Percentiles rank a stretch among this genome's conserved stretches.
Evolutionary conservation across 30 jellyfish, hydroid and myxozoan genomes (phyloP).

Genomic region (Mastigias papua): DNA sequence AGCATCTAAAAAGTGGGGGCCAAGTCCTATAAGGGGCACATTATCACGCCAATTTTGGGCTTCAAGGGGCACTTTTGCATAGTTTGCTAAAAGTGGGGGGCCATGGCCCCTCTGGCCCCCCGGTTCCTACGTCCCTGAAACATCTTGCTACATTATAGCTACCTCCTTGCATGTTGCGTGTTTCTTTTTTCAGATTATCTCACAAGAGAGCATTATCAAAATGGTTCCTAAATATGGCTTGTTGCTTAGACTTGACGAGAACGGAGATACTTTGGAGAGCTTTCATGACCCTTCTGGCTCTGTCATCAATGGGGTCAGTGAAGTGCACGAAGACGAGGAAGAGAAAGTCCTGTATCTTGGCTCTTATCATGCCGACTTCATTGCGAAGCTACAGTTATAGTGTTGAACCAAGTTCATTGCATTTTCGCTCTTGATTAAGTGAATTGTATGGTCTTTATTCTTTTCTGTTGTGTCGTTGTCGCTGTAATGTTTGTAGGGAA

Average conservation of each 20-base stretch:
- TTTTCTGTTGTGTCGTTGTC: not conserved
- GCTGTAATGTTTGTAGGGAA: not conserved
- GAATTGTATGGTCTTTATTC: not conserved
- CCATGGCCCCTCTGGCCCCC: too few species aligned
- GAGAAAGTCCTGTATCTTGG: constrained; percentile 86
- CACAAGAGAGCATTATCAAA: constrained; percentile 81
- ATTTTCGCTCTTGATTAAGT: not conserved
- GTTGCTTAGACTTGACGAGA: constrained; percentile 80
- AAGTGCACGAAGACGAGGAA: constrained; percentile 88
- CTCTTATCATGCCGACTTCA: constrained; percentile 83
- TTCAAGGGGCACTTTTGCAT: too few species aligned
- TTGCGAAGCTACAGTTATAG: constrained; percentile 79
- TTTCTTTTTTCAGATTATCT: constrained; percentile 78
- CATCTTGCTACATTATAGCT: too few species aligned
- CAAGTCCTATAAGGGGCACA: too few species aligned
- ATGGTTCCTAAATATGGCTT: constrained; percentile 89
- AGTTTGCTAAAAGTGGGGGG: too few species aligned
- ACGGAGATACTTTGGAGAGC: constrained; percentile 86
- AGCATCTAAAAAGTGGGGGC: too few species aligned
- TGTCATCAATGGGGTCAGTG: constrained; percentile 81
- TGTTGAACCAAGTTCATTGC: not conserved
- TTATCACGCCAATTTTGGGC: too few species aligned
- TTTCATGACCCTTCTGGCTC: constrained; percentile 94
- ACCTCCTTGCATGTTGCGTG: too few species aligned
- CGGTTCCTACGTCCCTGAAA: too few species aligned